phyloP scores from a whole-genome alignment of 92 coral and sea anemone species.

The Paramuricea clavata region DNA sequence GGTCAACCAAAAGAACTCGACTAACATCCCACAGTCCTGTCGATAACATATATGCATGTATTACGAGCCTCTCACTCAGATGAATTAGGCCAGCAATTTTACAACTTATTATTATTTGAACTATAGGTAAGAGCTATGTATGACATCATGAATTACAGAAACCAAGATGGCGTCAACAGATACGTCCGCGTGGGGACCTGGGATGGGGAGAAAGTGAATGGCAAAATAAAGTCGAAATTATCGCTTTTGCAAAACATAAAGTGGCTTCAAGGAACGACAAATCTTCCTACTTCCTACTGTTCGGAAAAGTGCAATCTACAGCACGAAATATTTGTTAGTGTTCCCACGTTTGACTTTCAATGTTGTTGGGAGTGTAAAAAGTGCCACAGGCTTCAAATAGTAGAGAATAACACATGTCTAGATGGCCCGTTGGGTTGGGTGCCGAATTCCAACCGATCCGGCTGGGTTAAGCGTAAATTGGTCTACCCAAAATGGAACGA shows the following conservation, averaged over 20 bases:
- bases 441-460: conserved; percentile 57
- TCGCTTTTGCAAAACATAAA: conserved; percentile 49
- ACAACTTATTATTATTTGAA: no score
- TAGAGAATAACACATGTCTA: conserved; percentile 72
- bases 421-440: conserved; percentile 72
- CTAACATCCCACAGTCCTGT: no score
- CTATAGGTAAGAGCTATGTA: conserved; percentile 83
- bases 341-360: conserved; percentile 39
- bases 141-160: conserved; percentile 74
- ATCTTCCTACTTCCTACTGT: conserved; percentile 75
- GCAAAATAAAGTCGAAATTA: conserved; percentile 57
- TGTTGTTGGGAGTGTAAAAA: conserved; percentile 86
- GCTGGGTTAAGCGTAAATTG: conserved; percentile 70
- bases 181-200: conserved; percentile 74
- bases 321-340: conserved; percentile 52
- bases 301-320: conserved; percentile 67
- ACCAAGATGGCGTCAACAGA: conserved; percentile 48
- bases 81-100: no score
- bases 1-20: no score
- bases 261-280: conserved; percentile 53
- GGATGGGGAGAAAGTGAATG: conserved; percentile 71
- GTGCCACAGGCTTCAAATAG: conserved; percentile 63
- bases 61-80: no score
- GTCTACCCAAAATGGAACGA: conserved; percentile 75
- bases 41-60: no score